Evolutionary conservation across 2,888 invertebrate genomes (phyloP), one percentile per base, ranked within the genome.

Genomic region (Andrena chrysosceles): DNA sequence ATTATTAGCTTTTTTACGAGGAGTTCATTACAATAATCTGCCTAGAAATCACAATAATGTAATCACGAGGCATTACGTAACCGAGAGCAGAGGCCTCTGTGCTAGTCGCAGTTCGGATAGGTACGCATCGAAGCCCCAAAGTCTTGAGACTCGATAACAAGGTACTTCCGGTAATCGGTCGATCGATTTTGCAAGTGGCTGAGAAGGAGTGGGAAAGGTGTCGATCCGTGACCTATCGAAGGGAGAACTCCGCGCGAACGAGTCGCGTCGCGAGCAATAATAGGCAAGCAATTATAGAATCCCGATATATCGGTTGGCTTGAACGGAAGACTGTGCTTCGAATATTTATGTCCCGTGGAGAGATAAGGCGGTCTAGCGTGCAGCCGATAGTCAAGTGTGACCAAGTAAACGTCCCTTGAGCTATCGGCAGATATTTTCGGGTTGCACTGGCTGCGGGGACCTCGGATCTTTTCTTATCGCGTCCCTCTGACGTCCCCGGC

Each of bases 51-150:
- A 10, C 10, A 54, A 79, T 62, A 66, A 60, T n/a, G n/a, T 5
- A 35, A 74, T 70, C 60, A 8, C 8, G 42, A 2, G 1, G 10
- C 2, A 13, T 81, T 79, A 70, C 29, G 54, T 48, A 79, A 79
- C 42, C 6, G 10, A 23, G 59, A 16, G 33, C 20, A 33, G 42
- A 42, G 13, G 42, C 16, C 42, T 16, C 42, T 42, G 13, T 42
- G 42, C 42, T 1, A 1, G 42, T 42, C 42, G 42, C 42, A 4
- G 42, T 16, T 42, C 42, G 13, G 16, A 5, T 42, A n/a, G n/a
- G n/a, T n/a, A 42, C 42, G 42, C 16, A 3, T 4, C 42, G 42
- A 42, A 42, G 42, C 42, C 42, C 13, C 42, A 4, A 42, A 42
- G 42, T 16, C 13, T 42, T 16, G 42, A 5, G 42, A 42, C 42